Evolutionary conservation across 2,888 invertebrate species (phyloP).

Genomic region (Apoderus coryli): DNA sequence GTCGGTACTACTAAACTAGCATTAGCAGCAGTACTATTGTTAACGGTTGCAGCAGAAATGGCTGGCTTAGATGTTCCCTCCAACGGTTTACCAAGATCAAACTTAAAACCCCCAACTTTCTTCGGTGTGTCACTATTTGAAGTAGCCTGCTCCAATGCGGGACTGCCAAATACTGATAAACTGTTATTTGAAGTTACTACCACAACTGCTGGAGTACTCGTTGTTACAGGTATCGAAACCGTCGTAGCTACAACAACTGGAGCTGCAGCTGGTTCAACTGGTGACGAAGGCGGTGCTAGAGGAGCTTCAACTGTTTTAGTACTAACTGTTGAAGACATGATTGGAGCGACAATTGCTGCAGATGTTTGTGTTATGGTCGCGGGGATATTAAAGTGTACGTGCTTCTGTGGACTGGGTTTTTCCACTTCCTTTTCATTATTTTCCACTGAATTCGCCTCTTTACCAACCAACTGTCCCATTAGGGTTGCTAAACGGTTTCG

Average conservation of each 20-base stretch:
- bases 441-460: conserved; percentile 7
- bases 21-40: conserved; percentile 1
- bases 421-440: conserved; percentile 1
- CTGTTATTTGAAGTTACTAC: neutral
- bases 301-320: conserved; percentile 5
- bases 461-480: conserved; percentile 28
- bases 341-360: conserved; percentile 9
- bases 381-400: conserved; percentile 25
- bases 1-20: neutral
- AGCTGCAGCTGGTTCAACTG: neutral
- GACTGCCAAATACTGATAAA: conserved; percentile 1
- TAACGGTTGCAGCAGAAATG: conserved; percentile 3
- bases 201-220: conserved; percentile 4
- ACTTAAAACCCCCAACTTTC: conserved; percentile 25
- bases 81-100: conserved; percentile 20
- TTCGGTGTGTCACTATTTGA: conserved; percentile 6
- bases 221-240: neutral
- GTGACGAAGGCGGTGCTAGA: neutral
- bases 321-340: conserved; percentile 10
- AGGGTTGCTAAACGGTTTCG: conserved; percentile 28
- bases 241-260: conserved; percentile 7
- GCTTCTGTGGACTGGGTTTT: conserved; percentile 17
- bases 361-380: conserved; percentile 14
- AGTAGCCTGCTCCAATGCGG: neutral
- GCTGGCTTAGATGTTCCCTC: conserved; percentile 1